Conservation (phyloP, 2,113 vertebrate genomes). For the Indicator maculatus region DNA sequence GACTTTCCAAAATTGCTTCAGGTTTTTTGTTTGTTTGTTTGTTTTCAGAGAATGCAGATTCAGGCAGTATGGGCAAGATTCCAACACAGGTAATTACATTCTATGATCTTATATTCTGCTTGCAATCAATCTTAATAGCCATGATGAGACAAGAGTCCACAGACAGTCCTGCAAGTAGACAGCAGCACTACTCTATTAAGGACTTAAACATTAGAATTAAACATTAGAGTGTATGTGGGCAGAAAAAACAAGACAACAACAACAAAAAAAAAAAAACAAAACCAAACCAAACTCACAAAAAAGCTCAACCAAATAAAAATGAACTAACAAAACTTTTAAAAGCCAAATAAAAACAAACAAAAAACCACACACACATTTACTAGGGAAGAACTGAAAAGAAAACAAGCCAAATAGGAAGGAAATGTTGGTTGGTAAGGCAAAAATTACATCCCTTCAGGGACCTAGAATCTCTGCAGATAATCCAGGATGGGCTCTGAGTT, state of each 20-base stretch:
- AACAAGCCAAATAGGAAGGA: not conserved
- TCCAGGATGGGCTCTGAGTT: not conserved
- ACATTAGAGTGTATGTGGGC: not conserved
- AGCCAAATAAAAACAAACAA: too few relatives aligned
- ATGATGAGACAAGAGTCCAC: not conserved
- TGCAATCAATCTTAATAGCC: not conserved
- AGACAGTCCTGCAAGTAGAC: not conserved
- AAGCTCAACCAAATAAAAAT: too few relatives aligned
- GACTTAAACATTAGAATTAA: not conserved
- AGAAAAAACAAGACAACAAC: not conserved
- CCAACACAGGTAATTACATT: not conserved
- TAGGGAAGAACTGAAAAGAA: not conserved
- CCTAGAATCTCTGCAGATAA: not conserved
- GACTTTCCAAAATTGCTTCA: not conserved
- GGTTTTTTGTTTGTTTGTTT: not conserved
- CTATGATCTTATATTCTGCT: not conserved
- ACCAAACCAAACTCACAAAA: too few relatives aligned
- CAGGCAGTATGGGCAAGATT: not conserved
- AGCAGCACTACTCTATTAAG: not conserved
- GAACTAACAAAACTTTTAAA: too few relatives aligned
- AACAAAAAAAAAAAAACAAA: not conserved
- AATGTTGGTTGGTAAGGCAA: not conserved
- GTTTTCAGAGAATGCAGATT: not conserved
- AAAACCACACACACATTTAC: too few relatives aligned
- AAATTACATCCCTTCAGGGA: constrained; percentile 11